These are phyloP conservation scores for Lampropteryx suffumata DNA, from an alignment of 2,888 invertebrate species.

Conservation along the genomic window DNA sequence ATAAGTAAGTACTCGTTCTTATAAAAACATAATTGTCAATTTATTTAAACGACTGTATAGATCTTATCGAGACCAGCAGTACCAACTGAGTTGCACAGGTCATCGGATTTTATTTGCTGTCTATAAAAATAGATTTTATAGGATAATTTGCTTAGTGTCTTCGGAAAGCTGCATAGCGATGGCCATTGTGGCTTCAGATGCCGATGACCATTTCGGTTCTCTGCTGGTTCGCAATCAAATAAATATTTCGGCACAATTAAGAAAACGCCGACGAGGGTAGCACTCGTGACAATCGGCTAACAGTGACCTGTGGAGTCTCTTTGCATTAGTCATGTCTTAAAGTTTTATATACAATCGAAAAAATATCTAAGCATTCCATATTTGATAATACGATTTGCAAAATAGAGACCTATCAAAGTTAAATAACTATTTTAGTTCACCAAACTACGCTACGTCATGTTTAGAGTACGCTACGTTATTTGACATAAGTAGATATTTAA, in stretches of 20 bases:
- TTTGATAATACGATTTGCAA: not conserved
- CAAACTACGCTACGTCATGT: no score
- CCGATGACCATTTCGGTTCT: constrained; percentile 81
- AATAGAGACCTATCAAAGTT: not conserved
- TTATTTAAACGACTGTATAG: constrained; percentile 20
- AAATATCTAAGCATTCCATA: not conserved
- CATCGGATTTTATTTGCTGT: constrained; percentile 32
- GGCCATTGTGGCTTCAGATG: constrained; percentile 72
- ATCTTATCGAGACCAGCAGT: constrained; percentile 23
- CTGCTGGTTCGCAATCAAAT: constrained; percentile 80
- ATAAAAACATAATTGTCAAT: constrained; percentile 20
- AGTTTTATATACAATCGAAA: constrained; percentile 2
- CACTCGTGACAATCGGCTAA: constrained; percentile 77
- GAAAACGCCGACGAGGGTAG: constrained; percentile 81
- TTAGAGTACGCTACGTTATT: no score
- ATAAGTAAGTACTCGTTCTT: constrained; percentile 8
- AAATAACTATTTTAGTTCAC: not conserved
- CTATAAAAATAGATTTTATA: constrained; percentile 53
- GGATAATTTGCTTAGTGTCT: constrained; percentile 54
- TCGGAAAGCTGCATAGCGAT: constrained; percentile 49
- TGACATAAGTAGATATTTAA: no score
- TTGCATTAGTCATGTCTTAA: constrained; percentile 37
- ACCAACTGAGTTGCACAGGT: constrained; percentile 23
- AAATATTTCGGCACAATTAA: constrained; percentile 84
- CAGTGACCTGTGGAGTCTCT: constrained; percentile 56